Evolutionary conservation across 1,140 invertebrate species (phyloP), one percentile per base, ranked within the genome.

Genomic region (Atta colombica): DNA sequence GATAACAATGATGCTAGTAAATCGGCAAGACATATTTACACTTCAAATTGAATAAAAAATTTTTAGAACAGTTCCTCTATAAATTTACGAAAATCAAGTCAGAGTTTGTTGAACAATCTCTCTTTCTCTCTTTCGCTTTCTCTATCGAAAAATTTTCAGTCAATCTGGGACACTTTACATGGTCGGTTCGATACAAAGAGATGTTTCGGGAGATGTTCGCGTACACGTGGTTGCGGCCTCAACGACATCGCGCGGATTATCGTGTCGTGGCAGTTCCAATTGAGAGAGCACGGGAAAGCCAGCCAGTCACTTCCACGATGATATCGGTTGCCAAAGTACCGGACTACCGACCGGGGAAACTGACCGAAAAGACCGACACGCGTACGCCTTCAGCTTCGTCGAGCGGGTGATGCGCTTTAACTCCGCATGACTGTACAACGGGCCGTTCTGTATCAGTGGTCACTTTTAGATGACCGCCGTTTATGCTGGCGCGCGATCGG

Each of bases 401-500:
- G 77, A 91, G 89, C 89, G 72, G 21, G 81, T 91, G 89, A 91
- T 91, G 85, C 87, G 89, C 45, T 90, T 91, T 88, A 82, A 61
- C 61, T 82, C 53, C 51, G 74, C 88, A 87, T 90, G 88, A 77
- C 71, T 75, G 25, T 75, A 49, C 85, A 72, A 51, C 85, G 28
- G 87, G 10, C 87, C 35, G 74, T 49, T 66, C 85, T 87, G 80
- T 75, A 84, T 84, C 69, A 65, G 69, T 61, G 69, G 28, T 61
- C 80, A 74, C 80, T 85, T 85, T 85, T 78, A 60, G 82, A 35
- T 39, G 82, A 78, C 45, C 74, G 60, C 51, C 74, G 82, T 77
- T 85, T 78, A 75, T 78, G 74, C 74, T 77, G 58, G 74, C 49
- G 69, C 77, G 21, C 61, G 28, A 53, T 77, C 72, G 60, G 31